Conservation (phyloP, 2,888 invertebrate genomes). For the Microctonus brassicae region DNA sequence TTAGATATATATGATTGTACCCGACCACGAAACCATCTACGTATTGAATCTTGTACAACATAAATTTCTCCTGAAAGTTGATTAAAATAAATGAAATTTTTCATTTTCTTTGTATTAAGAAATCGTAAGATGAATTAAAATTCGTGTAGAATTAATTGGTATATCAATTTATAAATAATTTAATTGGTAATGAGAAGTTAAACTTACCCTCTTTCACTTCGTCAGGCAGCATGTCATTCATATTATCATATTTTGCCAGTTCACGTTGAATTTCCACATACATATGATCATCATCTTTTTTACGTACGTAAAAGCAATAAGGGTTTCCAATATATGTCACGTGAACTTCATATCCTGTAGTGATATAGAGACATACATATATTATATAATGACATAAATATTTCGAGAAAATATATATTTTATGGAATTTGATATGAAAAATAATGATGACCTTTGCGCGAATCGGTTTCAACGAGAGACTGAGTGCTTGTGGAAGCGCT, state of each 20-base stretch:
- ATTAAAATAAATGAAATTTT: too few relatives aligned
- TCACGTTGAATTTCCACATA: conserved; percentile 40
- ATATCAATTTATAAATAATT: too few relatives aligned
- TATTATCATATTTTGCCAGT: conserved; percentile 44
- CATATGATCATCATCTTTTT: conserved; percentile 31
- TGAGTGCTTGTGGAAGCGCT: conserved; percentile 10
- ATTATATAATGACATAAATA: not conserved
- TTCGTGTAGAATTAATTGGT: too few relatives aligned
- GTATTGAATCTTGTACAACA: conserved; percentile 73
- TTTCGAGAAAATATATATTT: not conserved
- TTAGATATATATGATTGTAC: conserved; percentile 63
- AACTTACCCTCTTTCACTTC: conserved; percentile 35
- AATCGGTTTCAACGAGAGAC: not conserved
- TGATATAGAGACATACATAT: too few relatives aligned
- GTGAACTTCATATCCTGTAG: conserved; percentile 38
- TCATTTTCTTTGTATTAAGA: too few relatives aligned
- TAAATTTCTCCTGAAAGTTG: conserved; percentile 69
- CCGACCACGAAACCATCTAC: conserved; percentile 79
- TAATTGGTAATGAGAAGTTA: too few relatives aligned
- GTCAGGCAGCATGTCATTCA: conserved; percentile 49
- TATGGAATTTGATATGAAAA: not conserved
- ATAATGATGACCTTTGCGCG: not conserved
- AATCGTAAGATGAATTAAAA: too few relatives aligned
- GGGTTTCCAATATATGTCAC: conserved; percentile 76
- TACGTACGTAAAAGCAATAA: conserved; percentile 75